Evolutionary conservation across 2,888 invertebrate genomes (phyloP).

Genomic region (Oxytorus armatus): DNA sequence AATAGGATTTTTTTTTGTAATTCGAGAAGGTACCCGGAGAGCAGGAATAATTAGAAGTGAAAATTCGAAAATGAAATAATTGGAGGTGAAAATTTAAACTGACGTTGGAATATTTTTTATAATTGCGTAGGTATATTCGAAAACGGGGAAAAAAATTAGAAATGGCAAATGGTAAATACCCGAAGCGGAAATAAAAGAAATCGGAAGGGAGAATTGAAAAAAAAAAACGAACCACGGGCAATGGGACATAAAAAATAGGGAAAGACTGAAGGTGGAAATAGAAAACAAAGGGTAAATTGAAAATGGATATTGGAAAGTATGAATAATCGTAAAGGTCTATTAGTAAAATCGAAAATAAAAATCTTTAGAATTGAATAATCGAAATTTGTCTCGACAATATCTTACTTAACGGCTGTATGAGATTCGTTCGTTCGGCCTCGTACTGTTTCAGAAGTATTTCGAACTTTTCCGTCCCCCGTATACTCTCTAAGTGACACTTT

Average conservation of each 20-base stretch:
- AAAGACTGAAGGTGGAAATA: slow-evolving; percentile 1
- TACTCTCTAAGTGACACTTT: slow-evolving; percentile 89
- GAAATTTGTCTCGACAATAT: not conserved
- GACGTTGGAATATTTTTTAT: too few relatives aligned
- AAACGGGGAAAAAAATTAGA: too few relatives aligned
- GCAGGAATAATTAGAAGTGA: too few relatives aligned
- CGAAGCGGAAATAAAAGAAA: too few relatives aligned
- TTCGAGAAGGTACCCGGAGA: too few relatives aligned
- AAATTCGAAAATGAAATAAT: too few relatives aligned
- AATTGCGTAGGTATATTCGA: too few relatives aligned
- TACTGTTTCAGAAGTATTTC: slow-evolving; percentile 88
- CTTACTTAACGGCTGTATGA: slow-evolving; percentile 89
- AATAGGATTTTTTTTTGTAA: too few relatives aligned
- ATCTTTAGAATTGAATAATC: not conserved
- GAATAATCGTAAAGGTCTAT: slow-evolving; percentile 19
- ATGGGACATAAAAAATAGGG: not conserved
- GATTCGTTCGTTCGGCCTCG: slow-evolving; percentile 88
- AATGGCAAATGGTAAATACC: too few relatives aligned
- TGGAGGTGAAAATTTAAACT: too few relatives aligned
- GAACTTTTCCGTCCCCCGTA: slow-evolving; percentile 87
- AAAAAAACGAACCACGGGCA: too few relatives aligned
- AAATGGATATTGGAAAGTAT: not conserved
- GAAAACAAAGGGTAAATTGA: not conserved
- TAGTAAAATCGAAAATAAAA: not conserved
- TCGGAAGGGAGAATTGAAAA: too few relatives aligned